Evolutionary conservation across 92 coral and sea anemone genomes (phyloP).

Genomic region (Bergia puertoricense): DNA sequence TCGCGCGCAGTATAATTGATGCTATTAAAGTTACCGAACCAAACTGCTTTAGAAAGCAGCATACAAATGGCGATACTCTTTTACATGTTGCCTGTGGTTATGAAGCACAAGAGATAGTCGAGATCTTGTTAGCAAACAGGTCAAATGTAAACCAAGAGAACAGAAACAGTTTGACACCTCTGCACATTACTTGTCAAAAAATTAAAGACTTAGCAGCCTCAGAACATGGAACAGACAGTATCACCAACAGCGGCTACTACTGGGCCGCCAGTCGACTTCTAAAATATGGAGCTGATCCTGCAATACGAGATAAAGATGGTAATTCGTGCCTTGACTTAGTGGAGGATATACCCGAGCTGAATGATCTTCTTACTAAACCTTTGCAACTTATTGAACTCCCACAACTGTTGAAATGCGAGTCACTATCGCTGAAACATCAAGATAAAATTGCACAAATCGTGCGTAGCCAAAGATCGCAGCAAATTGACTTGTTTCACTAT

Average conservation of each 20-base stretch:
- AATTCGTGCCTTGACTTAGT: conserved; percentile 14
- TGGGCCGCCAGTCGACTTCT: neutral
- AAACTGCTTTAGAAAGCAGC: neutral
- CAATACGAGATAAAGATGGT: neutral
- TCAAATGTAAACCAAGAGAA: neutral
- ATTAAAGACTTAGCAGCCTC: neutral
- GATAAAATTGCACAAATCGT: conserved; percentile 39
- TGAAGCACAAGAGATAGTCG: neutral
- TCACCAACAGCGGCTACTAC: neutral
- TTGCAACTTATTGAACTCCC: conserved; percentile 9
- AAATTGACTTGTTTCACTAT: conserved; percentile 30
- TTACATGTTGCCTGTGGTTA: neutral
- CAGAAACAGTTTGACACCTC: neutral
- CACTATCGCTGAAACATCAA: conserved; percentile 28
- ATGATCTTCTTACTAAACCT: conserved; percentile 12
- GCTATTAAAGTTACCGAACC: neutral
- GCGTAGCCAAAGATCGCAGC: conserved; percentile 18
- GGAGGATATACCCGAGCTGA: conserved; percentile 8
- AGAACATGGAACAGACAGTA: neutral
- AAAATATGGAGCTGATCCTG: conserved; percentile 34
- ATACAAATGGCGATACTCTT: neutral
- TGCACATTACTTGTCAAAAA: neutral
- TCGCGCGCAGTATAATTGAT: neutral
- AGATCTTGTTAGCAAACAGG: neutral
- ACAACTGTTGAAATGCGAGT: conserved; percentile 47